Percentiles rank a stretch among this genome's conserved stretches.
phyloP scores from a whole-genome alignment of 1,140 invertebrate genomes.

The Drosophila mojavensis region DNA sequence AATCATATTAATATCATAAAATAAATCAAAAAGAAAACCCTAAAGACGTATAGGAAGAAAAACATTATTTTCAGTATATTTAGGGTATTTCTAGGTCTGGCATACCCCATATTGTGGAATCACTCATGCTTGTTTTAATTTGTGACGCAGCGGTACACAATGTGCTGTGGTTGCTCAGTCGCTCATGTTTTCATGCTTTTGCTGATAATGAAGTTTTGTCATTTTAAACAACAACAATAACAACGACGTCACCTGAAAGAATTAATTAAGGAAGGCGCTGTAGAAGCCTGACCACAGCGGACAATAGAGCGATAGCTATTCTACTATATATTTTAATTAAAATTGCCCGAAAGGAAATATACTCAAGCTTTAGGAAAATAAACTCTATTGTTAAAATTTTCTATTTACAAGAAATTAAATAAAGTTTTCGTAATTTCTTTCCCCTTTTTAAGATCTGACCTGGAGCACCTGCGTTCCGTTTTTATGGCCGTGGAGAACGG shows the following conservation, averaged over 20 bases:
- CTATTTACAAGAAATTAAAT: background rate
- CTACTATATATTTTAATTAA: background rate
- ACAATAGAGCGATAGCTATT: too few species aligned
- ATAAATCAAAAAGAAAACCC: too few species aligned
- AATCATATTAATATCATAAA: too few species aligned
- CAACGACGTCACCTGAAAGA: too few species aligned
- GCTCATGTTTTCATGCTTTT: background rate
- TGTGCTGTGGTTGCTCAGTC: background rate
- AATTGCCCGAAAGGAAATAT: background rate
- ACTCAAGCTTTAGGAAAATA: too few species aligned
- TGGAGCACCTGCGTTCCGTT: constrained; percentile 96
- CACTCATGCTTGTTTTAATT: constrained; percentile 1
- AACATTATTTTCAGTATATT: too few species aligned
- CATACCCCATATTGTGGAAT: too few species aligned
- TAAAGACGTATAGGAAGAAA: too few species aligned
- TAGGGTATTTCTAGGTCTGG: background rate
- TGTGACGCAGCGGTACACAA: background rate
- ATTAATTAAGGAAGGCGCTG: too few species aligned
- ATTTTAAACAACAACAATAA: too few species aligned
- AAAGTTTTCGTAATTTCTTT: background rate
- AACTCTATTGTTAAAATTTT: too few species aligned
- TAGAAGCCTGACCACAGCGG: too few species aligned
- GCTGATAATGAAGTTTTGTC: background rate
- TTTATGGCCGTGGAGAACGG: constrained; percentile 99
- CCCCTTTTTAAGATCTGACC: constrained; percentile 87